Evolutionary conservation across 1,140 invertebrate genomes (phyloP).

Genomic region (Dysdera silvatica): DNA sequence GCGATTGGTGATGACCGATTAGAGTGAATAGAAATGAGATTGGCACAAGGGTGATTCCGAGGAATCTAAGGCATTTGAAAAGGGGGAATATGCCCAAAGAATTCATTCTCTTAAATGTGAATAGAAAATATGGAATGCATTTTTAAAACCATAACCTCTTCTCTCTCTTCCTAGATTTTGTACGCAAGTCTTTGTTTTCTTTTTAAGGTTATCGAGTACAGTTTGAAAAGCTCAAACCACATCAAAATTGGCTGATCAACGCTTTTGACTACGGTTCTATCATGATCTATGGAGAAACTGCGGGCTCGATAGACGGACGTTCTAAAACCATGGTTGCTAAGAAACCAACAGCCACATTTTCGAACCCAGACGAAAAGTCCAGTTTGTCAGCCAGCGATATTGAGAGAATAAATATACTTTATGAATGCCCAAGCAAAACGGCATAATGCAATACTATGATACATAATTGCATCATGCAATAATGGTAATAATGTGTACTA

Average conservation of each 20-base stretch:
- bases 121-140: no score
- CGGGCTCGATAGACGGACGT: conserved; percentile 5
- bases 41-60: no score
- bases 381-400: neutral
- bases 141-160: no score
- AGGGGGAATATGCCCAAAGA: no score
- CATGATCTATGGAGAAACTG: conserved; percentile 15
- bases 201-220: neutral
- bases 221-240: neutral
- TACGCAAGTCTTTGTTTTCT: neutral
- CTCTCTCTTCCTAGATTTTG: no score
- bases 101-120: no score
- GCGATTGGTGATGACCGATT: no score
- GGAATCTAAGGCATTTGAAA: no score
- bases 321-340: conserved; percentile 2
- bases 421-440: neutral
- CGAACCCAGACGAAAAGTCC: neutral
- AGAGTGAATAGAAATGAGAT: no score
- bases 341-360: neutral
- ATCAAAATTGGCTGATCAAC: neutral
- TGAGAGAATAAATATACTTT: neutral
- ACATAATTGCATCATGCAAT: no score
- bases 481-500: no score
- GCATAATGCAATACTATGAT: no score
- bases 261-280: conserved; percentile 19